phyloP scores from a whole-genome alignment of 2,888 invertebrate genomes.

The Limnephilus rhombicus region DNA sequence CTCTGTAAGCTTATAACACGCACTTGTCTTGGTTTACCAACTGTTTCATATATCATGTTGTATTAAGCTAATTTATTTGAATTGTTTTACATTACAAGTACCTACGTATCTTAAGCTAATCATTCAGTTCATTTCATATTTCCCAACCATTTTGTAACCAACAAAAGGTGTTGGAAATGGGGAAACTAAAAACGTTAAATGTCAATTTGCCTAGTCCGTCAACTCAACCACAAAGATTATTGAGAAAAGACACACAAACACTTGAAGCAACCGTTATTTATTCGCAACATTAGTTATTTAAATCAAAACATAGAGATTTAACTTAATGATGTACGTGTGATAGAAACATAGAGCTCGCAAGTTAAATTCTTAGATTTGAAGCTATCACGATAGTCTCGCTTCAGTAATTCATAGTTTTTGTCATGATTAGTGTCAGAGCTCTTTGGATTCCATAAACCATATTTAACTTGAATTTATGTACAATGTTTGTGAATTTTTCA shows the following conservation, averaged over 20 bases:
- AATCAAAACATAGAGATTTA: conserved; percentile 28
- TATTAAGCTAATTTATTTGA: too few relatives aligned
- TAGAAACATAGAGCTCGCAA: conserved; percentile 36
- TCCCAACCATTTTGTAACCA: too few relatives aligned
- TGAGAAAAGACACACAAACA: not conserved
- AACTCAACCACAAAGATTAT: too few relatives aligned
- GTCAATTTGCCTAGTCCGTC: too few relatives aligned
- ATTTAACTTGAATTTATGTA: conserved; percentile 9
- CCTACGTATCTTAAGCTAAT: too few relatives aligned
- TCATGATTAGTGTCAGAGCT: conserved; percentile 23
- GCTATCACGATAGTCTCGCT: conserved; percentile 37
- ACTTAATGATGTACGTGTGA: conserved; percentile 29
- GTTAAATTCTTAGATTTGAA: conserved; percentile 31
- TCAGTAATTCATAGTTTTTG: not conserved
- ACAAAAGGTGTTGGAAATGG: too few relatives aligned
- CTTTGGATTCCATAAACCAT: not conserved
- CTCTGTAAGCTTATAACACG: too few relatives aligned
- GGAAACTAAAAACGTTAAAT: too few relatives aligned
- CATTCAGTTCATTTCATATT: too few relatives aligned
- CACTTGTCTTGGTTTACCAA: too few relatives aligned
- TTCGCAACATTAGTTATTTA: conserved; percentile 22
- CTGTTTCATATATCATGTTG: too few relatives aligned
- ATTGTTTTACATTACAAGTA: too few relatives aligned
- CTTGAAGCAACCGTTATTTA: conserved; percentile 17
- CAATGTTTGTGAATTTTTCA: not conserved